A percentile compares a stretch with the other conserved stretches of the same genome.
Evolutionary conservation across 1,140 invertebrate genomes (phyloP).

Genomic region (Trichonephila inaurata): DNA sequence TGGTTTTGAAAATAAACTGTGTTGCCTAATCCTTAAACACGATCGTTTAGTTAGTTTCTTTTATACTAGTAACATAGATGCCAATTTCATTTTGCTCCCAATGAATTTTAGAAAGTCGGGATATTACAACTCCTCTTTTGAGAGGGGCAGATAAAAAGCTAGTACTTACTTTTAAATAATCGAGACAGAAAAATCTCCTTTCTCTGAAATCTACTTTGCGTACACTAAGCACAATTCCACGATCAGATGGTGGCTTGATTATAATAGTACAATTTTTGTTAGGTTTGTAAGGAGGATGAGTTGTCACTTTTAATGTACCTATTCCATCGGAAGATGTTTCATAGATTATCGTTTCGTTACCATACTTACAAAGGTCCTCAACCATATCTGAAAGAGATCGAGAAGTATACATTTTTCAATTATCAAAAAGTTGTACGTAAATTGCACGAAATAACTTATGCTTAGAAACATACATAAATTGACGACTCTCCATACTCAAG

Average conservation of each 20-base stretch:
- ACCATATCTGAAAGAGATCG: constrained; percentile 25
- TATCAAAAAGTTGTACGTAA: no score
- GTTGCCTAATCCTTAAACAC: no score
- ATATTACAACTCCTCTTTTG: no score
- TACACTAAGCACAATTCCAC: constrained; percentile 50
- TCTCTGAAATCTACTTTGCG: constrained; percentile 54
- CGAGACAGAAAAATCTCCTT: neutral
- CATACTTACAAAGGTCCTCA: constrained; percentile 55
- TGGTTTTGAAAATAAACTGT: no score
- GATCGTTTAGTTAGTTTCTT: no score
- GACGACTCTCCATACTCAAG: no score
- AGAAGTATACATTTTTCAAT: neutral
- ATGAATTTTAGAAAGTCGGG: no score
- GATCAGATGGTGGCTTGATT: constrained; percentile 40
- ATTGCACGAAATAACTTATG: no score
- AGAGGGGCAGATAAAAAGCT: no score
- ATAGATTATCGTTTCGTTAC: constrained; percentile 53
- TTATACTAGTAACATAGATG: no score
- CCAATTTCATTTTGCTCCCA: no score
- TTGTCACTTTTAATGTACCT: constrained; percentile 55
- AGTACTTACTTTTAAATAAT: constrained; percentile 59
- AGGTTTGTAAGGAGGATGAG: constrained; percentile 33
- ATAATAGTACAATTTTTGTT: constrained; percentile 56
- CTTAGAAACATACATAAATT: no score
- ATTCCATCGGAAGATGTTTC: neutral